phyloP scores from a whole-genome alignment of 2,113 vertebrate species.

The Vicugna pacos region DNA sequence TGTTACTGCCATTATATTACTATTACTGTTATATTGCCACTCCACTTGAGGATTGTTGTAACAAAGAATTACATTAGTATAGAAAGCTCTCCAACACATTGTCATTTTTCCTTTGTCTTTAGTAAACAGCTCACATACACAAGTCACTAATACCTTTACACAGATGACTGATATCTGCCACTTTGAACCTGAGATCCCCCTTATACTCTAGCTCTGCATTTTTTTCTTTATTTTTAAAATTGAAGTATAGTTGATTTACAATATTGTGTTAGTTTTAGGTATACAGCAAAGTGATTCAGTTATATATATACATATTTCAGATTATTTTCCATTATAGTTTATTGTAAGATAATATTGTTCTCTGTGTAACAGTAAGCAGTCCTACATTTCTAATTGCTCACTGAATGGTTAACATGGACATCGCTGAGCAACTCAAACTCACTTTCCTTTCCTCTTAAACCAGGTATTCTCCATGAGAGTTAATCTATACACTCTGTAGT shows the following conservation, averaged over 20 bases:
- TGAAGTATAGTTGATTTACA: background rate
- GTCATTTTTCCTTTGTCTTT: conserved; percentile 12
- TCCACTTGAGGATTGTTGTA: background rate
- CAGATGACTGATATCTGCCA: background rate
- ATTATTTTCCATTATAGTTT: background rate
- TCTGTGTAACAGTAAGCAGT: background rate
- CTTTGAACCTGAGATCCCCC: background rate
- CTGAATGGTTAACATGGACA: background rate
- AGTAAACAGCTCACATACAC: background rate
- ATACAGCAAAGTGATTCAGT: background rate
- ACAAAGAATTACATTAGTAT: conserved; percentile 5
- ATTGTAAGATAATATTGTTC: background rate
- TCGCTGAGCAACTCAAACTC: conserved; percentile 2
- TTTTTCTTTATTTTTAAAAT: background rate
- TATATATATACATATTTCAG: background rate
- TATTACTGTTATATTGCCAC: background rate
- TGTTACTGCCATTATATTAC: background rate
- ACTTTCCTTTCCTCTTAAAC: conserved; percentile 7
- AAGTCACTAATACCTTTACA: conserved; percentile 4
- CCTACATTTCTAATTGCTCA: conserved; percentile 9
- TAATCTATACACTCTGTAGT: background rate
- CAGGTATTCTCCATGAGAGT: background rate
- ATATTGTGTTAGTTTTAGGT: background rate
- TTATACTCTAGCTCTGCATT: background rate
- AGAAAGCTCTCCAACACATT: background rate